Evolutionary conservation across 2,888 invertebrate genomes (phyloP), one percentile per base, ranked within the genome.

Genomic region (Zeuzera pyrina): DNA sequence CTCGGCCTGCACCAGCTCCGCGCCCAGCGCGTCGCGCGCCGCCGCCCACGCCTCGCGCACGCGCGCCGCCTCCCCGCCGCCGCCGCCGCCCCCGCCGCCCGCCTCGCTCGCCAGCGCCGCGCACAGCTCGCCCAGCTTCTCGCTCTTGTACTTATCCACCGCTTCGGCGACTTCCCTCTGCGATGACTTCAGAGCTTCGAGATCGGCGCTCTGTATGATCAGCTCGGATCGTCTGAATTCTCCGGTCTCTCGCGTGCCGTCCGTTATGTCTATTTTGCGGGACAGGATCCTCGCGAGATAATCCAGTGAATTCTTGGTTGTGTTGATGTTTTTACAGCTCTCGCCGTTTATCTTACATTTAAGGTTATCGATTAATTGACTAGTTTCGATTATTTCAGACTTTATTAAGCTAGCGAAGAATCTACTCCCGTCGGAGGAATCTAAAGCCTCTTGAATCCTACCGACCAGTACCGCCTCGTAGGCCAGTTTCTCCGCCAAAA

Each of bases 401-500:
- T 86, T 84, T 30, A 89, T 86, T 52, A 89, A 84, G 33, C 88
- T 72, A 42, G 88, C 86, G 49, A 87, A 86, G 43, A 87, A 74
- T 43, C 84, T 71, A 44, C 85, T 84, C 40, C 85, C 85, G 47
- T 86, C 84, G 12, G 85, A 84, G 23, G 86, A 83, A 35, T 84
- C 79, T 30, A 90, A 77, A 29, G 90, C 89, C 61, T 90, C 89
- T 46, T 89, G 87, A 42, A 91, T 87, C 51, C 89, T 84, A 39
- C 88, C 86, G 36, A 91, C 86, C 35, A 91, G 84, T 13, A 92
- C 88, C 35, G 91, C 90, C 71, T 94, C 93, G 61, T 90, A 93
- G 0, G 93, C 92, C 12, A 93, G 83, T 55, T 92, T 90, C 65
- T 93, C 93, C 1, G 93, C 92, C 33, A 92, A 71, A 33, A 93